Evolutionary conservation across 2,888 invertebrate species (phyloP), one percentile per base, ranked within the genome.

Genomic region (Tanaodytes sp.): DNA sequence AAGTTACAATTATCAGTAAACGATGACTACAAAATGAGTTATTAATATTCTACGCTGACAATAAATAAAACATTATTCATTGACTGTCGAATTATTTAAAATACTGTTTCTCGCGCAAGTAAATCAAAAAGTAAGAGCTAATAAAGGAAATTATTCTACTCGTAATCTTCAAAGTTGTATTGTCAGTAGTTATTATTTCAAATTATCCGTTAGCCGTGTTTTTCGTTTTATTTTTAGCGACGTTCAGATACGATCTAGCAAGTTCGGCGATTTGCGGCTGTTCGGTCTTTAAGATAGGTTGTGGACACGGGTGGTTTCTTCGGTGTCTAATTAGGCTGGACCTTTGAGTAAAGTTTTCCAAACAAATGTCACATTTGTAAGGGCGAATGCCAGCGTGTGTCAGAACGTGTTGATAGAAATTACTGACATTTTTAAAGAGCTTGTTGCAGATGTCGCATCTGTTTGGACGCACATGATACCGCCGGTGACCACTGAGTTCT

Each of bases 311-410:
- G 68, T 83, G 82, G 14, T 68, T 75, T 6, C 58, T 77, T 8
- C 80, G 68, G 59, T 82, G 80, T 27, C 79, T 75, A 9, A 79
- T 51, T 2, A 82, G 43, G 2, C 77, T 79, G 2, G 79, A 78
- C 5, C 80, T 73, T 62, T 79, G 82, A 0, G 80, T 80, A 23
- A 82, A 82, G 18, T 75, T 71, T 14, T 78, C 77, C 5, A 69
- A 71, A 54, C 83, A 81, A 2, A 82, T 54, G 46, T 82, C 80
- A 43, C 82, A 83, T 43, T 76, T 79, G 67, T 82, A 82, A 0
- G 80, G 80, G 1, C 80, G 67, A n/a, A 80, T 76, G 0, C 77
- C 79, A 2, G 81, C 79, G 31, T 82, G 82, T 2, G 79, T 79
- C 1, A 82, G 71, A 2, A 82, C 76, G 49, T 81, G 82, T 42